Evolutionary conservation across 2,888 invertebrate species (phyloP).

Genomic region (Sialis fuliginosa): DNA sequence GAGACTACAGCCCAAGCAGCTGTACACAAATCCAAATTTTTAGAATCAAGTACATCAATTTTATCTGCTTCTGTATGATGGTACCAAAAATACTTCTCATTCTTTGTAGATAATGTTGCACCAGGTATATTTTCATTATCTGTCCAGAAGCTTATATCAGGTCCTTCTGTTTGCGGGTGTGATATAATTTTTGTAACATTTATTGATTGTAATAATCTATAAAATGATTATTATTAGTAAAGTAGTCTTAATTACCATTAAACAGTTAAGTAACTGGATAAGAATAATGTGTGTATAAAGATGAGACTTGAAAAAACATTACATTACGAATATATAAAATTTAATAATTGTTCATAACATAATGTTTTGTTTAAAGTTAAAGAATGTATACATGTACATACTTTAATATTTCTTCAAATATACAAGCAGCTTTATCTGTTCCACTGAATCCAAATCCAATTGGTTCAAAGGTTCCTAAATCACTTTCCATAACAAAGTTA

Average conservation of each 20-base stretch:
- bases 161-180: conserved; percentile 35
- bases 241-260: background rate
- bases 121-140: conserved; percentile 44
- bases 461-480: conserved; percentile 63
- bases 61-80: conserved; percentile 69
- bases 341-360: too few relatives aligned
- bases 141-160: conserved; percentile 48
- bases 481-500: conserved; percentile 67
- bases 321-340: too few relatives aligned
- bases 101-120: conserved; percentile 44
- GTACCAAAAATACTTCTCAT: conserved; percentile 54
- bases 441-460: conserved; percentile 50
- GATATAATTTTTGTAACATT: conserved; percentile 40
- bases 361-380: background rate
- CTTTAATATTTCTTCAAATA: conserved; percentile 49
- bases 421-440: conserved; percentile 38
- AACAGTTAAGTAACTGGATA: too few relatives aligned
- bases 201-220: conserved; percentile 40
- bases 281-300: too few relatives aligned
- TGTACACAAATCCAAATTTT: conserved; percentile 49
- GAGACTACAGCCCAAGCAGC: conserved; percentile 65
- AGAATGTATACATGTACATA: conserved; percentile 16
- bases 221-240: conserved; percentile 7
- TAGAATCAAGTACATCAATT: conserved; percentile 54
- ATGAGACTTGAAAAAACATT: too few relatives aligned